A percentile compares a stretch with the other conserved stretches of the same genome.
Evolutionary conservation across 2,797 vertebrate species (phyloP).

Genomic region (Semotilus atromaculatus): DNA sequence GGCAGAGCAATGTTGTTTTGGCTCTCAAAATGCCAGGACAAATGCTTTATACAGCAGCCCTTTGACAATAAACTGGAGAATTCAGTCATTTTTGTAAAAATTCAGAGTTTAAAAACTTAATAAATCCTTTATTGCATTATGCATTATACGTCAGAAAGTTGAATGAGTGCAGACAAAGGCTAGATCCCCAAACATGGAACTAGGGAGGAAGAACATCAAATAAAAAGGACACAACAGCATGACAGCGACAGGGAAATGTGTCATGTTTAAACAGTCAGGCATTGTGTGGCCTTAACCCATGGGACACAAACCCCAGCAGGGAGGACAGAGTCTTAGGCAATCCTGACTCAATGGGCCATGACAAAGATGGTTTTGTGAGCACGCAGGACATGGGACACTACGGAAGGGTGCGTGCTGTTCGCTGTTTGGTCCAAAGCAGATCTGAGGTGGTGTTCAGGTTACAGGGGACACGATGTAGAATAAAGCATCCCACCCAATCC

Average conservation of each 20-base stretch:
- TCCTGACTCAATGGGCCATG: slow-evolving; percentile 40
- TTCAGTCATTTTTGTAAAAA: not conserved
- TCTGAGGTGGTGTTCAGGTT: slow-evolving; percentile 46
- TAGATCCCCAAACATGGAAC: slow-evolving; percentile 19
- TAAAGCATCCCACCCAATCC: not conserved
- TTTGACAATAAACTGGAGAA: not conserved
- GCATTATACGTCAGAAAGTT: not conserved
- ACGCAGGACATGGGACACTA: slow-evolving; percentile 24
- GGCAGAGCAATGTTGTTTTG: slow-evolving; percentile 34
- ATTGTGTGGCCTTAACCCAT: slow-evolving; percentile 48
- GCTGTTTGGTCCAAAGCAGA: slow-evolving; percentile 34
- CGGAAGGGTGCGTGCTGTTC: not conserved
- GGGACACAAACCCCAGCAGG: slow-evolving; percentile 40
- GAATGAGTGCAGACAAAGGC: slow-evolving; percentile 21
- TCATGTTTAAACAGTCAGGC: slow-evolving; percentile 48
- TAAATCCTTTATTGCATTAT: not conserved
- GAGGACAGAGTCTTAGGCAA: slow-evolving; percentile 45
- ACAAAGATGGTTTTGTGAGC: slow-evolving; percentile 55
- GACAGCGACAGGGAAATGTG: slow-evolving; percentile 32
- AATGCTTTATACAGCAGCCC: not conserved
- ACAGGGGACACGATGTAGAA: slow-evolving; percentile 23
- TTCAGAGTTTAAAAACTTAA: not conserved
- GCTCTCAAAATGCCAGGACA: slow-evolving; percentile 2
- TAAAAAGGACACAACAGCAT: slow-evolving; percentile 17
- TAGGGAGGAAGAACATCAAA: slow-evolving; percentile 48